Conservation (phyloP, 2,113 vertebrate species). For the Salminus brasiliensis region DNA sequence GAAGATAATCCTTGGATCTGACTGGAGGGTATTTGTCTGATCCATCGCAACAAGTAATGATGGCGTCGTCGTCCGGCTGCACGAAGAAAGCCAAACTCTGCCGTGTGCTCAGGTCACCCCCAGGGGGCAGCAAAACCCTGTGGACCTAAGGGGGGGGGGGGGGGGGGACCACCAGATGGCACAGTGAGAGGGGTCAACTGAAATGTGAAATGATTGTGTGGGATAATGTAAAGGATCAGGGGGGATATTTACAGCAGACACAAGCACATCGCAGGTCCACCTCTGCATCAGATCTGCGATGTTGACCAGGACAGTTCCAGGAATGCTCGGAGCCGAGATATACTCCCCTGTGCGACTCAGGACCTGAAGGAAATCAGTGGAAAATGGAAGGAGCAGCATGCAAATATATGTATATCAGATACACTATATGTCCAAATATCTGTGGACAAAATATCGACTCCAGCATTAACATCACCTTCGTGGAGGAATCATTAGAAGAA, state of each 20-base stretch:
- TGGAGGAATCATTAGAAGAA: too few species aligned
- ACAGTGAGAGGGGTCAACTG: neutral
- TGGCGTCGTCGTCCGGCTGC: slow-evolving; percentile 65
- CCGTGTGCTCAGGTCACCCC: slow-evolving; percentile 62
- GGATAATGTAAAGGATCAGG: neutral
- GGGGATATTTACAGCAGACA: slow-evolving; percentile 72
- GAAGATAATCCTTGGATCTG: too few species aligned
- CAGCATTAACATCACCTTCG: too few species aligned
- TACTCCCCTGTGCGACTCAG: slow-evolving; percentile 66
- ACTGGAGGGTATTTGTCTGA: too few species aligned
- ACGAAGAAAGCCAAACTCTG: slow-evolving; percentile 77
- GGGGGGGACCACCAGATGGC: too few species aligned
- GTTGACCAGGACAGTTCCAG: slow-evolving; percentile 74
- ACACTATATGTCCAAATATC: too few species aligned
- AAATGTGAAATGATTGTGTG: neutral
- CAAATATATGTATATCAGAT: too few species aligned
- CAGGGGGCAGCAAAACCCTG: slow-evolving; percentile 70
- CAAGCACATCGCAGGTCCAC: slow-evolving; percentile 73
- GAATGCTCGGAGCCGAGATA: slow-evolving; percentile 61
- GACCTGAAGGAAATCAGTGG: slow-evolving; percentile 63
- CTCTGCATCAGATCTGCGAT: slow-evolving; percentile 79
- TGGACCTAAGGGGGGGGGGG: slow-evolving; percentile 70
- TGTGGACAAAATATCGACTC: too few species aligned
- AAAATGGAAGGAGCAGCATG: too few species aligned
- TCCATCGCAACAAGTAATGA: slow-evolving; percentile 71